phyloP scores from a whole-genome alignment of 1,140 invertebrate genomes.

The Onthophagus taurus region DNA sequence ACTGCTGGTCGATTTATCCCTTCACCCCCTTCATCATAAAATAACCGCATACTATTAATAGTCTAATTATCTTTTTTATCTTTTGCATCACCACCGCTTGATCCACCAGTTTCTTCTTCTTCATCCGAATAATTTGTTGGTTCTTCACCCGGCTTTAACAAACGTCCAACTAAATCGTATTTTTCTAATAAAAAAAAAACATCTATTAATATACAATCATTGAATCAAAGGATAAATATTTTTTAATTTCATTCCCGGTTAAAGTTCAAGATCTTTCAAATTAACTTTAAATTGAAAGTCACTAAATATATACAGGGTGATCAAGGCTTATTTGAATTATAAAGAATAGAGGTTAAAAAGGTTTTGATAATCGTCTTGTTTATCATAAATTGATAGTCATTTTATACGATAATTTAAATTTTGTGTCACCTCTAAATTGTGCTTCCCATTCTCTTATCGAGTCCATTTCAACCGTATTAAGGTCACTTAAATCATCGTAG shows the following conservation, averaged over 20 bases:
- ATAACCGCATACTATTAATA: too few relatives aligned
- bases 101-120: constrained; percentile 73
- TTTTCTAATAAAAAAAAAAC: constrained; percentile 59
- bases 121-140: constrained; percentile 89
- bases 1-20: too few relatives aligned
- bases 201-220: neutral
- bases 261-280: too few relatives aligned
- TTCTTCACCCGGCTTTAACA: constrained; percentile 85
- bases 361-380: too few relatives aligned
- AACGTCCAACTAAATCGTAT: constrained; percentile 84
- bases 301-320: too few relatives aligned
- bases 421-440: constrained; percentile 72
- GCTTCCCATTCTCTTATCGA: constrained; percentile 91
- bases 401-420: neutral
- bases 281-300: too few relatives aligned
- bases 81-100: constrained; percentile 40
- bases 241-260: too few relatives aligned
- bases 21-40: too few relatives aligned
- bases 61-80: constrained; percentile 24
- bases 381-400: neutral
- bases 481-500: constrained; percentile 93
- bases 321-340: too few relatives aligned
- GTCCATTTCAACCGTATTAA: constrained; percentile 78
- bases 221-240: too few relatives aligned
- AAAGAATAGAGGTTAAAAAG: too few relatives aligned